Evolutionary conservation across 2,797 vertebrate species (phyloP).

Genomic region (Peromyscus nudipes): DNA sequence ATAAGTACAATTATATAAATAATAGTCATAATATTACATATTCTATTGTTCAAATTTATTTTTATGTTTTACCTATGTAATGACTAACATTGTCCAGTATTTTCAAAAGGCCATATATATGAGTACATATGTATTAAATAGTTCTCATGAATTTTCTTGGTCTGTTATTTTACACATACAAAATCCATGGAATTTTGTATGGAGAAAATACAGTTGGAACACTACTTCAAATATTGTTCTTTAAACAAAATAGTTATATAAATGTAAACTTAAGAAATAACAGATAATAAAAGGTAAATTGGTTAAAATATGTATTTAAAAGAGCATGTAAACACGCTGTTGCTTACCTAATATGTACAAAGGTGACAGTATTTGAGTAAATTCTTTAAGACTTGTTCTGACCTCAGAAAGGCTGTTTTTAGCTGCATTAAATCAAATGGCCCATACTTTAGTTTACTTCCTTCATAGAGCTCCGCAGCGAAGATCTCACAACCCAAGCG

Average conservation of each 20-base stretch:
- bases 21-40: neutral
- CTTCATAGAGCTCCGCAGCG: neutral
- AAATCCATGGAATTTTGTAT: neutral
- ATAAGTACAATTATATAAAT: constrained; percentile 29
- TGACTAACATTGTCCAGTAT: neutral
- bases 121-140: neutral
- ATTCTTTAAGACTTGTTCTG: neutral
- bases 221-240: neutral
- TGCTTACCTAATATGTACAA: neutral
- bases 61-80: neutral
- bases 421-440: neutral
- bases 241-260: neutral
- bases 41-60: neutral
- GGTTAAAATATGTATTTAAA: neutral
- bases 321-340: neutral
- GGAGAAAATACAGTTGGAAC: neutral
- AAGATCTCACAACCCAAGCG: neutral
- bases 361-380: neutral
- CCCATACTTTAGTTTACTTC: neutral
- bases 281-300: neutral
- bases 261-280: neutral
- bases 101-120: neutral
- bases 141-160: neutral
- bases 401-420: neutral
- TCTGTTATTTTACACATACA: neutral